These are phyloP conservation scores for Plusia festucae DNA, from an alignment of 2,888 invertebrate species.

Conservation along the genomic window DNA sequence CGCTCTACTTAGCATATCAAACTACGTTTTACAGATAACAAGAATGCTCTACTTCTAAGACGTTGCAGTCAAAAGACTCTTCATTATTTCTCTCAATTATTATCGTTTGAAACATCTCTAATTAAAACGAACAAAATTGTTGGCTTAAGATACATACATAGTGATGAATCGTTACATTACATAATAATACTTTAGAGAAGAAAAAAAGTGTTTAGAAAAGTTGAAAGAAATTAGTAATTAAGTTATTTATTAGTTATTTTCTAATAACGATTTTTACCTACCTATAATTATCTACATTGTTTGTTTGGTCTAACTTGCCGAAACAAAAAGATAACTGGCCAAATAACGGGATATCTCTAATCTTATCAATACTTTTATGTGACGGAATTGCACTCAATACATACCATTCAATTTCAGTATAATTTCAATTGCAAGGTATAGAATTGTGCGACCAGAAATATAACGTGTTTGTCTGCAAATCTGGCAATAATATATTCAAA, in stretches of 20 bases:
- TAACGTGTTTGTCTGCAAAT: constrained; percentile 44
- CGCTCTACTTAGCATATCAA: constrained; percentile 67
- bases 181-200: neutral
- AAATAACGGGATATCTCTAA: constrained; percentile 33
- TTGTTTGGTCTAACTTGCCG: neutral
- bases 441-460: constrained; percentile 9
- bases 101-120: constrained; percentile 11
- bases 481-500: constrained; percentile 68
- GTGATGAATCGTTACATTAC: neutral
- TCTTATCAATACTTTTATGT: constrained; percentile 53
- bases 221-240: neutral
- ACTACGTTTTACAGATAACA: constrained; percentile 67
- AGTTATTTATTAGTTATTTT: neutral
- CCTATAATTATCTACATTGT: neutral
- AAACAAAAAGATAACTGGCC: constrained; percentile 42
- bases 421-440: constrained; percentile 19
- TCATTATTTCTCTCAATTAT: constrained; percentile 7
- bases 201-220: neutral
- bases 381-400: constrained; percentile 36
- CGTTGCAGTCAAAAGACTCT: constrained; percentile 31
- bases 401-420: constrained; percentile 14
- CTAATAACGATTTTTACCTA: neutral
- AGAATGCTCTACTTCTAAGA: constrained; percentile 36
- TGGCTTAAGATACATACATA: neutral
- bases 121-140: neutral